Evolutionary conservation across 2,888 invertebrate species (phyloP).

Genomic region (Eupelmus urozonus): DNA sequence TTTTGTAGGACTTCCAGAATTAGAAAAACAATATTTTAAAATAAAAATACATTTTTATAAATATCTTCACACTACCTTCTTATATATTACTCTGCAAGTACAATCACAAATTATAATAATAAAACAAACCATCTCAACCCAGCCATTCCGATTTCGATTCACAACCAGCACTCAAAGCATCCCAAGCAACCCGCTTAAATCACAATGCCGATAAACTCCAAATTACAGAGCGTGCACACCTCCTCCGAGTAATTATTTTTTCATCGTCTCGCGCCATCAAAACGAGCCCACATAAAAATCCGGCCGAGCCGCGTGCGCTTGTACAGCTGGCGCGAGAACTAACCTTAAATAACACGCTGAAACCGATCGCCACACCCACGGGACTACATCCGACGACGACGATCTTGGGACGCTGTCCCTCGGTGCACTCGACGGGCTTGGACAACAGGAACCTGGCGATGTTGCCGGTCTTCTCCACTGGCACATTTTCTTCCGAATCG

Average conservation of each 20-base stretch:
- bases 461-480: constrained; percentile 61
- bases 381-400: constrained; percentile 70
- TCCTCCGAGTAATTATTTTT: constrained; percentile 11
- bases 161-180: too few species aligned
- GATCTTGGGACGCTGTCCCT: constrained; percentile 69
- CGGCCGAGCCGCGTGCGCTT: neutral
- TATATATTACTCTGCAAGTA: too few species aligned
- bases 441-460: constrained; percentile 70
- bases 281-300: neutral
- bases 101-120: too few species aligned
- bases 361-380: constrained; percentile 69
- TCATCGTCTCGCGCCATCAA: neutral
- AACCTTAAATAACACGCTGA: constrained; percentile 72
- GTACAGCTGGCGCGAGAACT: constrained; percentile 40
- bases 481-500: constrained; percentile 51
- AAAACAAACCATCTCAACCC: too few species aligned
- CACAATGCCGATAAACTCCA: too few species aligned
- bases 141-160: too few species aligned
- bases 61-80: too few species aligned
- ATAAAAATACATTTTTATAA: too few species aligned
- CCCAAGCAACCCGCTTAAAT: too few species aligned
- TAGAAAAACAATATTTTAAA: too few species aligned
- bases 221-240: too few species aligned
- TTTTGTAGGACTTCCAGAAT: too few species aligned
- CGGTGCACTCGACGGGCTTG: constrained; percentile 66